Evolutionary conservation across 1,140 invertebrate genomes (phyloP).

Genomic region (Macrostomum lignano): DNA sequence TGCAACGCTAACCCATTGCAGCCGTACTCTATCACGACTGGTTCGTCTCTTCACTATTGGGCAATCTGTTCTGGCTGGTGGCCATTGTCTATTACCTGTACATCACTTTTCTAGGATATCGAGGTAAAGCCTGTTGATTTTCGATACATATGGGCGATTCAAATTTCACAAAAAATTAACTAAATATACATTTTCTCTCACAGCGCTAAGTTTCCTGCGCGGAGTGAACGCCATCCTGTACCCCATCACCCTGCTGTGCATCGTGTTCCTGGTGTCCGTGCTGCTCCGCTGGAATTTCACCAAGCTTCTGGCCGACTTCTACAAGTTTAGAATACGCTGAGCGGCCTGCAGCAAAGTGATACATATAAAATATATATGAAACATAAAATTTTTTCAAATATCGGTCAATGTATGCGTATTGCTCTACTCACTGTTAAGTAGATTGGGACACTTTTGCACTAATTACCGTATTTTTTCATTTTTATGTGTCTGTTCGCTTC

Average conservation of each 20-base stretch:
- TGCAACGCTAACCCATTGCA: conserved; percentile 32
- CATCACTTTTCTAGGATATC: conserved; percentile 88
- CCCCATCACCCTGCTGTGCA: conserved; percentile 44
- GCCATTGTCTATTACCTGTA: conserved; percentile 73
- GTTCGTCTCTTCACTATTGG: conserved; percentile 44
- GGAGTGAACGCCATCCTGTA: conserved; percentile 59
- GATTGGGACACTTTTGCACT: too few species aligned
- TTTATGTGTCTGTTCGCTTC: too few species aligned
- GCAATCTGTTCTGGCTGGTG: conserved; percentile 73
- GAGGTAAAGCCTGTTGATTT: conserved; percentile 38
- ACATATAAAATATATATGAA: background rate
- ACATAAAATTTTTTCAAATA: too few species aligned
- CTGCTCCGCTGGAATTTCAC: conserved; percentile 30
- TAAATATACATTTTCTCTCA: conserved; percentile 13
- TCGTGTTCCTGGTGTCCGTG: conserved; percentile 51
- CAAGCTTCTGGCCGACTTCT: conserved; percentile 44
- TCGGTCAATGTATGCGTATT: too few species aligned
- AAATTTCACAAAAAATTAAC: conserved; percentile 1
- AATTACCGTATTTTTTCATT: too few species aligned
- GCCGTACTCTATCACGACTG: conserved; percentile 43
- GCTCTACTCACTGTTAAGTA: too few species aligned
- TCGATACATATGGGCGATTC: background rate
- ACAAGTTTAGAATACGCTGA: conserved; percentile 39
- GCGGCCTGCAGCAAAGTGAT: background rate
- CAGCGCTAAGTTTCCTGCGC: conserved; percentile 61